phyloP scores from a whole-genome alignment of 2,888 invertebrate species.

The Leucoma salicis region DNA sequence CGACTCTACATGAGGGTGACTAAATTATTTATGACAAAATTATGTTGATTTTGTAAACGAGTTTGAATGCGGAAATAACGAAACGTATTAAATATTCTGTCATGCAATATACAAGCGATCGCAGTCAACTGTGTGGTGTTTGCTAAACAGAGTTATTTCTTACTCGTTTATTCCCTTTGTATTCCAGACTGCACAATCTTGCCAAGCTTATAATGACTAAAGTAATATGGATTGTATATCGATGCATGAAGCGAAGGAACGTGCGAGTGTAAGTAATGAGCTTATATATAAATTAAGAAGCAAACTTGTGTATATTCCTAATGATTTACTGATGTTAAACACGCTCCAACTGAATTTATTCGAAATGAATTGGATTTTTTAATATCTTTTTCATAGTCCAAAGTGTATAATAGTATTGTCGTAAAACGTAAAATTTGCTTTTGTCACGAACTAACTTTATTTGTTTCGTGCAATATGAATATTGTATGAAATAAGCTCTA shows the following conservation, averaged over 20 bases:
- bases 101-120: constrained; percentile 28
- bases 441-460: constrained; percentile 28
- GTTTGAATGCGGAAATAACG: constrained; percentile 29
- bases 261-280: constrained; percentile 10
- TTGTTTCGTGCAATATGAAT: constrained; percentile 14
- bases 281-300: constrained; percentile 18
- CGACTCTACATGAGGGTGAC: constrained; percentile 38
- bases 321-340: constrained; percentile 26
- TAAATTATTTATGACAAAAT: constrained; percentile 38
- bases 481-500: too few relatives aligned
- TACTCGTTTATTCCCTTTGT: constrained; percentile 13
- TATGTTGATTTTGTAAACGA: constrained; percentile 35
- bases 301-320: constrained; percentile 14
- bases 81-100: constrained; percentile 34
- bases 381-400: constrained; percentile 18
- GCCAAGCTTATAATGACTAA: constrained; percentile 13
- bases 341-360: constrained; percentile 23
- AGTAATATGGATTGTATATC: constrained; percentile 23
- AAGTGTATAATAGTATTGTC: constrained; percentile 22
- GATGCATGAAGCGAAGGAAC: constrained; percentile 9
- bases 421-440: constrained; percentile 29
- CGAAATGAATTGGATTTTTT: constrained; percentile 16
- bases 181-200: constrained; percentile 20
- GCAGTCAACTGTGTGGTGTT: constrained; percentile 54
- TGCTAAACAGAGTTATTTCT: constrained; percentile 65